phyloP scores from a whole-genome alignment of 2,888 invertebrate species.

The Brenthis hecate region DNA sequence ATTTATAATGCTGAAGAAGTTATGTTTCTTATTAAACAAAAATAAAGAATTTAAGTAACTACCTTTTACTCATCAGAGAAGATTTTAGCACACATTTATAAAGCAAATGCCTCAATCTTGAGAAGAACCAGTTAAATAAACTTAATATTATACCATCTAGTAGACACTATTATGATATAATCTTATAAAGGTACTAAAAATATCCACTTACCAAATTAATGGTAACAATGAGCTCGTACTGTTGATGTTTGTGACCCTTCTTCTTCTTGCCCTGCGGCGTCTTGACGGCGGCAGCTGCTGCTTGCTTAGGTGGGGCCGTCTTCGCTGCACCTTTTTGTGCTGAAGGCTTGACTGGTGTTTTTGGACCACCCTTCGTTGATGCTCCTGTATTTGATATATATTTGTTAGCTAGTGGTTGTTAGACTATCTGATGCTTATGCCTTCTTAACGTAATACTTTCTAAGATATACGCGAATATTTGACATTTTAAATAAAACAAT shows the following conservation, averaged over 20 bases:
- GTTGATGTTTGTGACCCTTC: constrained; percentile 90
- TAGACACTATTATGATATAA: neutral
- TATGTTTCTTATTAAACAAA: too few relatives aligned
- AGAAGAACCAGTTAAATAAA: too few relatives aligned
- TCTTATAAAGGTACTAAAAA: neutral
- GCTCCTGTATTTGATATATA: constrained; percentile 49
- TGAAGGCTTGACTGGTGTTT: constrained; percentile 86
- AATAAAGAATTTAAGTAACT: too few relatives aligned
- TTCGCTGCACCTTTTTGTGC: constrained; percentile 90
- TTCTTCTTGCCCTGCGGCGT: constrained; percentile 87
- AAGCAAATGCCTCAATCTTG: too few relatives aligned
- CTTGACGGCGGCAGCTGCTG: constrained; percentile 79
- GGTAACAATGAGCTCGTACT: constrained; percentile 91
- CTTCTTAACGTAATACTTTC: too few relatives aligned
- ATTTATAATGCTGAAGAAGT: too few relatives aligned
- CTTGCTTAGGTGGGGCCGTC: constrained; percentile 84
- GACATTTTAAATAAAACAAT: too few relatives aligned
- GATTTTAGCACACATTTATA: too few relatives aligned
- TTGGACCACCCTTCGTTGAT: constrained; percentile 82
- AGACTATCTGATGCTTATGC: too few relatives aligned
- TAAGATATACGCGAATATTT: too few relatives aligned
- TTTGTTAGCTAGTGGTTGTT: neutral
- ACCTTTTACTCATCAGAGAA: too few relatives aligned
- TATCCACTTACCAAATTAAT: constrained; percentile 88
- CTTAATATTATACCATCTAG: neutral